phyloP scores from a whole-genome alignment of 2,797 vertebrate genomes.

The Tragelaphus eurycerus region DNA sequence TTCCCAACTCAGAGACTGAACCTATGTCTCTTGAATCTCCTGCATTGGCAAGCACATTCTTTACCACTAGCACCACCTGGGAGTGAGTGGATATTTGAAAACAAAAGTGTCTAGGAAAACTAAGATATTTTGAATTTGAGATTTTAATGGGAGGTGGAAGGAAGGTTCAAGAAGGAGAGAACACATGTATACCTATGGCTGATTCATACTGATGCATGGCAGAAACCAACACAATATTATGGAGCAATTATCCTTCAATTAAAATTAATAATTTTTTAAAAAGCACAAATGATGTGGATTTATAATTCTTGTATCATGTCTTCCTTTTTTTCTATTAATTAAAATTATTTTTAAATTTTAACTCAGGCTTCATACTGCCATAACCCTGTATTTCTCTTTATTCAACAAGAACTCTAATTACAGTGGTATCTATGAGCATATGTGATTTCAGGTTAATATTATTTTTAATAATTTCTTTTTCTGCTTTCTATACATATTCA shows the following conservation, averaged over 20 bases:
- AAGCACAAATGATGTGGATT: not conserved
- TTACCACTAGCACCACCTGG: not conserved
- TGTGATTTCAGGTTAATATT: not conserved
- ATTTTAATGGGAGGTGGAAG: not conserved
- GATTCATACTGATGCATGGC: not conserved
- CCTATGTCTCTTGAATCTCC: not conserved
- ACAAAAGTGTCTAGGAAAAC: not conserved
- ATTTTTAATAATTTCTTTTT: not conserved
- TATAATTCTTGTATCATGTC: not conserved
- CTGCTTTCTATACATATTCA: not conserved
- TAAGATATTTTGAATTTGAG: not conserved
- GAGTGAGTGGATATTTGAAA: not conserved
- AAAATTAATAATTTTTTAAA: too few relatives aligned
- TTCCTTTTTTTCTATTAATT: not conserved
- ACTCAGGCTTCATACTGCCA: not conserved
- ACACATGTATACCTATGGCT: not conserved
- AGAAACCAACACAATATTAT: not conserved
- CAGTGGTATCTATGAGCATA: not conserved
- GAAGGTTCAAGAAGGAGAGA: not conserved
- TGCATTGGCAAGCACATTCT: not conserved
- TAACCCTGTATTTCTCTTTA: not conserved
- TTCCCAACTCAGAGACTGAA: not conserved
- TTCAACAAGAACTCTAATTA: not conserved
- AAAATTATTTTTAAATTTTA: not conserved
- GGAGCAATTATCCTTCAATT: not conserved